Conservation (phyloP, 2,113 vertebrate species). For the Opisthocomus hoazin region DNA sequence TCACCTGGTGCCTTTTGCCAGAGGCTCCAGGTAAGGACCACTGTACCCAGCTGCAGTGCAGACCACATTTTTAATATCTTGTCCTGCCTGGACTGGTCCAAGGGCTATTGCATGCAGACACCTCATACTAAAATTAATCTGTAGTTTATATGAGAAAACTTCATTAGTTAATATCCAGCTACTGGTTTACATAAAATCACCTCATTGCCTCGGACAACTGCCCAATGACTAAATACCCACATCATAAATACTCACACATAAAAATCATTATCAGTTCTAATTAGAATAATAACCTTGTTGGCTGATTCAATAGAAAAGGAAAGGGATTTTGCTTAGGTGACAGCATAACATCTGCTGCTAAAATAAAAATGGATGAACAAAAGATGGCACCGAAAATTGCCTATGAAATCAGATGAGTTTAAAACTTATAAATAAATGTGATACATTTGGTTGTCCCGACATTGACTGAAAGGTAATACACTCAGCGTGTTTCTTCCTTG, state of each 20-base stretch:
- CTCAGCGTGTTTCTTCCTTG: not conserved
- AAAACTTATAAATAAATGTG: not conserved
- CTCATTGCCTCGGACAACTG: not conserved
- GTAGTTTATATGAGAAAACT: not conserved
- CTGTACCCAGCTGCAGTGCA: too few species aligned
- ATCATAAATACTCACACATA: not conserved
- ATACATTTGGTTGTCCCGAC: not conserved
- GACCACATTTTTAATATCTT: too few species aligned
- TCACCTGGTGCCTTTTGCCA: too few species aligned
- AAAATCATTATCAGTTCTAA: not conserved
- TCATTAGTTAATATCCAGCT: not conserved
- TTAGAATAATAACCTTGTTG: conserved; percentile 9
- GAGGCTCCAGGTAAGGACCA: too few species aligned
- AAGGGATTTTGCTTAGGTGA: not conserved
- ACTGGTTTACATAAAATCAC: not conserved
- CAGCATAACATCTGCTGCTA: not conserved
- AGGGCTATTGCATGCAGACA: too few species aligned
- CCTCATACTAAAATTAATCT: not conserved
- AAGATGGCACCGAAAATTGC: not conserved
- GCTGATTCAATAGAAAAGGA: not conserved
- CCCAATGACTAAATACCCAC: not conserved
- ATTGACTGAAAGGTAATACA: not conserved
- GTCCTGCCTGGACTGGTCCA: too few species aligned
- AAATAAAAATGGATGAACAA: not conserved
- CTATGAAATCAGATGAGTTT: not conserved